Conservation (phyloP, 2,888 invertebrate genomes). For the Mallateleia sp. region DNA sequence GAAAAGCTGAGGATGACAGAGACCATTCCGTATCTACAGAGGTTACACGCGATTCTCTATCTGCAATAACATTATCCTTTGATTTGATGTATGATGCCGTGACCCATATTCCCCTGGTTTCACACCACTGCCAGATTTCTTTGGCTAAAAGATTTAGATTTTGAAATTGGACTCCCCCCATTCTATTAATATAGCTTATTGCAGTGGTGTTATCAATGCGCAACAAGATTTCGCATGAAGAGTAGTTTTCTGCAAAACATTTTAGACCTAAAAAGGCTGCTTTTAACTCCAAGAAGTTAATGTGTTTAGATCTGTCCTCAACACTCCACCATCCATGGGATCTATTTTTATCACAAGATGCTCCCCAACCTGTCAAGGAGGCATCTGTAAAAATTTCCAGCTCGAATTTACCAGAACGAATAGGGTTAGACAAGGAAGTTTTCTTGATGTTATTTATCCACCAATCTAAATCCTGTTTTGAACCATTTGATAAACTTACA, state of each 20-base stretch:
- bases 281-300: constrained; percentile 68
- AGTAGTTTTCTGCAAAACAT: constrained; percentile 62
- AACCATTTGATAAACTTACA: no score
- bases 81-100: constrained; percentile 48
- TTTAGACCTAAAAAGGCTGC: constrained; percentile 11
- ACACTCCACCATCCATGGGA: constrained; percentile 15
- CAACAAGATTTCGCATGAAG: constrained; percentile 20
- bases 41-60: not conserved
- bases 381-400: constrained; percentile 55
- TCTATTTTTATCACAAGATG: not conserved
- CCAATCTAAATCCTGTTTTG: constrained; percentile 14
- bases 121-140: constrained; percentile 60
- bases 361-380: constrained; percentile 3
- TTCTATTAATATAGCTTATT: constrained; percentile 54
- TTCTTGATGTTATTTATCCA: constrained; percentile 12
- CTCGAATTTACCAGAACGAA: not conserved
- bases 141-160: not conserved
- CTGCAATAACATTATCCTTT: not conserved
- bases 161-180: constrained; percentile 44
- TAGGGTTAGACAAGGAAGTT: not conserved
- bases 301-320: constrained; percentile 53
- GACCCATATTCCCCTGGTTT: constrained; percentile 9
- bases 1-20: no score
- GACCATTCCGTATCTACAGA: not conserved
- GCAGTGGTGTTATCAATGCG: constrained; percentile 57